These are phyloP conservation scores for Caenorhabditis elegans DNA, from an alignment of 1,140 invertebrate species.

Conservation along the genomic window WBcel235 BX284602.5:14438001-14438500, in stretches of 20 bases:
- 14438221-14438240: neutral
- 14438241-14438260: slow-evolving; percentile 27
- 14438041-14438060: no score
- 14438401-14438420: no score
- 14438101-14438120: no score
- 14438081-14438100: neutral
- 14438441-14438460: no score
- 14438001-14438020: neutral
- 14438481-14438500: no score
- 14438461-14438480: no score
- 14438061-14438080: no score
- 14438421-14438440: no score
- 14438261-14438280: slow-evolving; percentile 17
- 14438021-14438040: no score
- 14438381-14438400: no score
- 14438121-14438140: neutral
- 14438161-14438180: neutral
- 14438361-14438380: neutral
- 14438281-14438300: neutral
- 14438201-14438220: neutral
- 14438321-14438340: neutral
- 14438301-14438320: neutral
- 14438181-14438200: neutral
- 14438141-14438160: neutral
- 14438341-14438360: slow-evolving; percentile 1